A percentile compares a stretch with the other conserved stretches of the same genome.
phyloP scores from a whole-genome alignment of 2,888 invertebrate species.

The Leptinotarsa haldemani region DNA sequence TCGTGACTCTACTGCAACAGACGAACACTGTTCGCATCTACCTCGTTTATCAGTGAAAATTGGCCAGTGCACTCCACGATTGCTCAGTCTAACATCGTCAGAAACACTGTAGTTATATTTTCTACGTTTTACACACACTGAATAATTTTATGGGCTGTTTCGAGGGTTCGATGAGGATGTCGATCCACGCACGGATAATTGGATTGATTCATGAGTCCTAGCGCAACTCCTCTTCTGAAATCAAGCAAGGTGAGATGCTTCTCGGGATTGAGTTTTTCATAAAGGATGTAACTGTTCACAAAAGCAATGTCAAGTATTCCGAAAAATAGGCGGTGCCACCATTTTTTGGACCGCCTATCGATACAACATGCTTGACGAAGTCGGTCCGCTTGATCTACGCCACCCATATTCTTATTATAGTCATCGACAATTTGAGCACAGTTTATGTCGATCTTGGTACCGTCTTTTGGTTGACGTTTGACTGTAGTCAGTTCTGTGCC shows the following conservation, averaged over 20 bases:
- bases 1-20: constrained; percentile 32
- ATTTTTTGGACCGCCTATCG: constrained; percentile 22
- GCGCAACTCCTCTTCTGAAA: constrained; percentile 36
- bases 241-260: constrained; percentile 29
- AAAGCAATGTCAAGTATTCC: constrained; percentile 30
- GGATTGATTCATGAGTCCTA: constrained; percentile 31
- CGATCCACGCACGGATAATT: constrained; percentile 25
- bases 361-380: constrained; percentile 22
- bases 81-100: constrained; percentile 30
- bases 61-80: constrained; percentile 29
- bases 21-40: constrained; percentile 31
- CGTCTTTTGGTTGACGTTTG: constrained; percentile 34
- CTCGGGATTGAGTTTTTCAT: constrained; percentile 33
- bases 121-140: constrained; percentile 25
- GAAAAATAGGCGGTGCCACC: constrained; percentile 28
- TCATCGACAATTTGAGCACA: constrained; percentile 33
- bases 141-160: constrained; percentile 30
- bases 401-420: constrained; percentile 31
- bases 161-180: constrained; percentile 20
- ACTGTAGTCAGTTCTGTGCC: constrained; percentile 32
- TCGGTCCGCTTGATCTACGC: constrained; percentile 27
- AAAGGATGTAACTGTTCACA: constrained; percentile 35
- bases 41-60: constrained; percentile 30
- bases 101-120: constrained; percentile 34
- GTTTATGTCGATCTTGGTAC: constrained; percentile 27